Conservation (phyloP, 2,797 vertebrate species). For the Onychomys arenicola region DNA sequence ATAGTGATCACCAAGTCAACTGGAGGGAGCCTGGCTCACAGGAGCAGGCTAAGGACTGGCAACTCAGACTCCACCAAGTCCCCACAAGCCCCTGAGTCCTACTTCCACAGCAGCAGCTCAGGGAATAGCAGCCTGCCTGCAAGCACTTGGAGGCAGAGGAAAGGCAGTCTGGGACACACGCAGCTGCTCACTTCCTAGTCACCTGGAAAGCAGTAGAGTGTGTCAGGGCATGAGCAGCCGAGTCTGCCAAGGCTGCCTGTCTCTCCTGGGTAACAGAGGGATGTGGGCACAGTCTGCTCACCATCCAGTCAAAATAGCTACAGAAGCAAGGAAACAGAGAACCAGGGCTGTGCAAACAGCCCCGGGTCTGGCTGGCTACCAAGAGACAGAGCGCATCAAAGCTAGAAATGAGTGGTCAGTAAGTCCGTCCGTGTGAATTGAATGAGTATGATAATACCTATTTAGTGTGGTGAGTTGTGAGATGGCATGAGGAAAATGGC, state of each 20-base stretch:
- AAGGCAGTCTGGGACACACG: slow-evolving; percentile 70
- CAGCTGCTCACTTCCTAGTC: slow-evolving; percentile 79
- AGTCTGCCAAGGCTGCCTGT: not conserved
- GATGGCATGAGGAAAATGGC: not conserved
- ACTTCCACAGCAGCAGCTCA: not conserved
- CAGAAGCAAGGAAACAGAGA: slow-evolving; percentile 11
- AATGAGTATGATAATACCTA: not conserved
- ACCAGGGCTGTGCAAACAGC: not conserved
- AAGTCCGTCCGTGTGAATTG: not conserved
- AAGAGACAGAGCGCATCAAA: not conserved
- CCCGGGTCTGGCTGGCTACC: not conserved
- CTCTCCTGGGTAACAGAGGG: not conserved
- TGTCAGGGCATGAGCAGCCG: accelerated
- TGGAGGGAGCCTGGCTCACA: slow-evolving; percentile 79
- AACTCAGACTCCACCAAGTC: slow-evolving; percentile 73
- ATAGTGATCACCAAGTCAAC: slow-evolving; percentile 64
- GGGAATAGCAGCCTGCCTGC: slow-evolving; percentile 72
- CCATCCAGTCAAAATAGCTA: not conserved
- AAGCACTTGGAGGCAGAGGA: slow-evolving; percentile 74
- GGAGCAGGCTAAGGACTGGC: slow-evolving; percentile 74
- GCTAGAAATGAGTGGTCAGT: slow-evolving; percentile 19
- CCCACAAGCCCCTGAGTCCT: slow-evolving; percentile 71
- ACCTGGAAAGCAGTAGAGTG: slow-evolving; percentile 32
- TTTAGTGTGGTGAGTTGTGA: not conserved
- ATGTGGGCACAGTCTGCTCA: not conserved